Base-by-base conservation (phyloP, 1,140 invertebrate species). In the Trichogramma pretiosum region DNA sequence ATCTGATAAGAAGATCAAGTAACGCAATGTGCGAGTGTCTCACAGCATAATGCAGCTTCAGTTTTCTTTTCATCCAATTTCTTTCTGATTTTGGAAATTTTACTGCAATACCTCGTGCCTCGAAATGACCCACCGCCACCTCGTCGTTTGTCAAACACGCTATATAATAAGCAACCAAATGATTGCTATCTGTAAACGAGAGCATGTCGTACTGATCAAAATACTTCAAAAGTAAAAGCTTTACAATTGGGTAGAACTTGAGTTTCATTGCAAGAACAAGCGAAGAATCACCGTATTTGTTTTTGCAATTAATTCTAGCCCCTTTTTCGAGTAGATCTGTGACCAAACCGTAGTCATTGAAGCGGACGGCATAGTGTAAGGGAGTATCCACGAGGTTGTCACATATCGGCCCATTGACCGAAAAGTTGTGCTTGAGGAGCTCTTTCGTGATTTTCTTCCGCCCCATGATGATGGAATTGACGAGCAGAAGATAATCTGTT, bases 191-290 rank as follows among this genome's bases (percentile, higher is more conserved):
- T 28, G 5, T 28, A 28, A 28, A 7, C 11, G 5, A 7, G 11
- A 28, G 11, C 5, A 11, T 11, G 11, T 7, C 11, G 11, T 28
- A 11, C n/a, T n/a, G n/a, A n/a, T n/a, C n/a, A n/a, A n/a, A n/a
- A n/a, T n/a, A n/a, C n/a, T n/a, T n/a, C n/a, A n/a, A n/a, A n/a
- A n/a, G n/a, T n/a, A n/a, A n/a, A n/a, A n/a, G n/a, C n/a, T n/a
- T n/a, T n/a, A n/a, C n/a, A n/a, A n/a, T n/a, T n/a, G n/a, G n/a
- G n/a, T n/a, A n/a, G n/a, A n/a, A n/a, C n/a, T n/a, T n/a, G n/a
- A n/a, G n/a, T n/a, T 42, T 28, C 13, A 42, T 30, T 3, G 39
- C 39, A 18, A 42, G 39, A 30, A 30, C 24, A 7, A 42, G 18
- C 1, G 39, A 21, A 10, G 39, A 30, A 7, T 42, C 32, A 18